Conservation (phyloP, 2,888 invertebrate species). For the Norana najaformis region DNA sequence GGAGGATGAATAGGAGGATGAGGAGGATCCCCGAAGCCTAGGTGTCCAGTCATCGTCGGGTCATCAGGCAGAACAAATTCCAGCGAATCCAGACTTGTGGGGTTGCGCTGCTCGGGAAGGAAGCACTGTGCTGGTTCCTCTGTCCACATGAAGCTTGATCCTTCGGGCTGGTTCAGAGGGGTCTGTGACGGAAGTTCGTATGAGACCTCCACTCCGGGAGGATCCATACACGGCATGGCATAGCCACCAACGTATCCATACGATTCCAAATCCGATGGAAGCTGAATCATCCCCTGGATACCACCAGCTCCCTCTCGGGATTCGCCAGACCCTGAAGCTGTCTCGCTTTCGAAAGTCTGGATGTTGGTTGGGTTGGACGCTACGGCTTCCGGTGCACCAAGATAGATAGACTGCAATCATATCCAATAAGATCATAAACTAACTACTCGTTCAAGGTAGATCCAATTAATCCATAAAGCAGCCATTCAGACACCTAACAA, state of each 20-base stretch:
- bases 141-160: not conserved
- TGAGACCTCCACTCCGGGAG: not conserved
- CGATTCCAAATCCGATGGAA: not conserved
- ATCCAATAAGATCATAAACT: not conserved
- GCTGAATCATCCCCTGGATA: not conserved
- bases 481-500: no score
- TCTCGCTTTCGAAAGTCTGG: not conserved
- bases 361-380: not conserved
- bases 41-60: not conserved
- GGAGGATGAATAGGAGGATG: not conserved
- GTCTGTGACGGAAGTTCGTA: not conserved
- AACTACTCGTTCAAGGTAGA: no score
- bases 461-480: no score
- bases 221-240: not conserved
- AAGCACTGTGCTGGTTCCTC: not conserved
- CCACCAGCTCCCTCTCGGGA: not conserved
- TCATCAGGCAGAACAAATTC: not conserved
- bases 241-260: not conserved
- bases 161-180: not conserved
- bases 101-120: not conserved
- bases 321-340: not conserved
- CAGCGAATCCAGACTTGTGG: not conserved
- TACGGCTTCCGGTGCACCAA: not conserved
- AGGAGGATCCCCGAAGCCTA: not conserved
- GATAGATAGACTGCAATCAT: not conserved